Percentiles rank a stretch among this genome's conserved stretches.
Conservation (phyloP, 2,113 vertebrate species). For the Cariama cristata region DNA sequence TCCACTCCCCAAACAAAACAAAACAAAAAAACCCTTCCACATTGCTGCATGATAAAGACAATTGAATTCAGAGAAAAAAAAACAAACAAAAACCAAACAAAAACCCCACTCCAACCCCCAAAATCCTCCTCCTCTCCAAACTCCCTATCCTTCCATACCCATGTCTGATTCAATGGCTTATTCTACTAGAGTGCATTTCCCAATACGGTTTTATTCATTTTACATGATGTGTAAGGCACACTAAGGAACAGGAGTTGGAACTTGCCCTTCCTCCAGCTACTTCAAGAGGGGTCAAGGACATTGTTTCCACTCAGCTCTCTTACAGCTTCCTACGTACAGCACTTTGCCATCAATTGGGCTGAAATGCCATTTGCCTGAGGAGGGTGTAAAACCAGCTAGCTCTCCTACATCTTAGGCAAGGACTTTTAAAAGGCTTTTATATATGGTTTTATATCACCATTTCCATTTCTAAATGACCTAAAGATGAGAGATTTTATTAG, state of each 20-base stretch:
- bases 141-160: background rate
- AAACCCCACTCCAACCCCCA: rapidly evolving
- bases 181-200: background rate
- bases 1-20: background rate
- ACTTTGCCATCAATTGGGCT: background rate
- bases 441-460: background rate
- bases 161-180: background rate
- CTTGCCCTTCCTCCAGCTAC: background rate
- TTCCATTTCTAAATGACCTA: background rate
- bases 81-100: background rate
- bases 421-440: background rate
- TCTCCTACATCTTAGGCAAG: background rate
- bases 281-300: background rate
- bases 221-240: background rate
- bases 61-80: background rate
- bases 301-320: background rate
- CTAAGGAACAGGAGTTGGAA: background rate
- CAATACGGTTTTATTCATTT: background rate
- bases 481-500: background rate
- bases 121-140: background rate
- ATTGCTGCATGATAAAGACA: background rate
- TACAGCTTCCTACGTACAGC: background rate
- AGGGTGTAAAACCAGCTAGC: background rate
- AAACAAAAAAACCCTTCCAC: background rate
- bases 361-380: background rate